Evolutionary conservation across 2,113 vertebrate species (phyloP), one percentile per base, ranked within the genome.

Genomic region (Grammomys surdaster): DNA sequence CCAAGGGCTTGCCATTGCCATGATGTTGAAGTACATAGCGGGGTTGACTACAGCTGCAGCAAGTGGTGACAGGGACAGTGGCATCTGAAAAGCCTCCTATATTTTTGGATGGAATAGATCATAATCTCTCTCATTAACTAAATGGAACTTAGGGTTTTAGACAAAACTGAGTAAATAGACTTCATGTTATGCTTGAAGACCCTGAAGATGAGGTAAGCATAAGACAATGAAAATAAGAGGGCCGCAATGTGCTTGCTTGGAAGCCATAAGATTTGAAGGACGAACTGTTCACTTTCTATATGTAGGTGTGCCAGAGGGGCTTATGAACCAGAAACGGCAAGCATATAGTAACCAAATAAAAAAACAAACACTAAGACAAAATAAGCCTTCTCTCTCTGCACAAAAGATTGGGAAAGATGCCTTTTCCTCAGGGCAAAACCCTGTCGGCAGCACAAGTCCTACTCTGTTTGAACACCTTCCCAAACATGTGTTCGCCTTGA

Each of bases 91-190:
- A 19, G 24, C 26, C 16, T 11, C 11, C 40, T 56, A 14, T 56
- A 87, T 78, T 11, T 90, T 93, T 67, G 51, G 19, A 78, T 92
- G n/a, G 48, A 92, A 88, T 19, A 60, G 7, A 87, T 26, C 11
- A 72, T 75, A 54, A 93, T 93, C 78, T 93, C 46, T 92, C 26
- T 92, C 33, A 88, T 56, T 90, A 85, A 96, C 90, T 82, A 87
- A 96, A 73, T 90, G 36, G 20, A 28, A 88, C 73, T 90, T 96
- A 70, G 76, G 8, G 5, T 82, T 93, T 54, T 36, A 77, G 36
- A 91, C 4, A 93, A 91, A 95, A 84, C 54, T 3, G 10, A 85
- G 8, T 94, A 60, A 91, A 51, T 3, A 75, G 9, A 95, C 89
- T 81, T 94, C 40, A 82, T 51, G 13, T 43, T 78, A 63, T 78